Percentiles rank a stretch among this genome's conserved stretches.
Conservation (phyloP, 2,113 vertebrate species). For the Scalopus aquaticus region DNA sequence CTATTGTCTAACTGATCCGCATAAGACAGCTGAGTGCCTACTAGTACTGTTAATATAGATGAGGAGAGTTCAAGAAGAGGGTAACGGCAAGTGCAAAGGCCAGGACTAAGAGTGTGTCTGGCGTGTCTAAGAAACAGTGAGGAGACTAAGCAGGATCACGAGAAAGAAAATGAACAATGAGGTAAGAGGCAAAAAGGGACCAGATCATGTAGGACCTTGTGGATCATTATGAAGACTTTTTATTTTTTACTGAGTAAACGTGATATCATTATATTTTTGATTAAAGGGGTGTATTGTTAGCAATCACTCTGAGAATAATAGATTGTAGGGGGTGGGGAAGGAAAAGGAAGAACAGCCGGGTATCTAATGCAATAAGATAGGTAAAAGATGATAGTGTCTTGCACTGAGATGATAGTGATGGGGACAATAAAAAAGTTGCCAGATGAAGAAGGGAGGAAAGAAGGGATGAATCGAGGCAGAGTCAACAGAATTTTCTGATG, state of each 20-base stretch:
- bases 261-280: background rate
- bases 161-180: background rate
- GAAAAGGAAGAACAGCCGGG: background rate
- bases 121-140: background rate
- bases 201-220: background rate
- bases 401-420: background rate
- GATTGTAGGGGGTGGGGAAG: background rate
- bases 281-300: background rate
- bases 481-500: background rate
- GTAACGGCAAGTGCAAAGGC: background rate
- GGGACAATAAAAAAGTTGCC: background rate
- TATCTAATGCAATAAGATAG: background rate
- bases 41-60: background rate
- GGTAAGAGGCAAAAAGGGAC: background rate
- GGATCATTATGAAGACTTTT: background rate
- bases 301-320: background rate
- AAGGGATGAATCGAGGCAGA: background rate
- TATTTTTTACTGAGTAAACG: background rate
- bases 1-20: background rate
- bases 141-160: background rate
- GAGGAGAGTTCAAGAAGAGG: background rate
- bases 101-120: background rate
- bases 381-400: background rate
- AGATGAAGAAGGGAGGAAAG: background rate
- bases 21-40: background rate